phyloP scores from a whole-genome alignment of 2,113 vertebrate species.

The Rutilus rutilus region DNA sequence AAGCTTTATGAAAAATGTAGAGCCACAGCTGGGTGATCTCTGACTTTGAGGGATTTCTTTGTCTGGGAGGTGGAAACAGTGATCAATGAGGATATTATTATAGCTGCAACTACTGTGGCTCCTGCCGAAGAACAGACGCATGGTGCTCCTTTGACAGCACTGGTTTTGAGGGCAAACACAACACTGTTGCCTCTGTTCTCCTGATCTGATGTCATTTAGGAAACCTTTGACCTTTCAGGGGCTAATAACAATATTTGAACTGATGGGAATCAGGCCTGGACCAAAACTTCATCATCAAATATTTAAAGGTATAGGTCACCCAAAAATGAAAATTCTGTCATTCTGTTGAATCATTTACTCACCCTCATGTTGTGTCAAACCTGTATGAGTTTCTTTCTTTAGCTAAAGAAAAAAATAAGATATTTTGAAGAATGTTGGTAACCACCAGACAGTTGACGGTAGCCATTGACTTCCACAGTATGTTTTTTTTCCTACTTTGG shows the following conservation, averaged over 20 bases:
- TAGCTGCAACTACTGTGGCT: slow-evolving; percentile 43
- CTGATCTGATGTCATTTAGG: slow-evolving; percentile 37
- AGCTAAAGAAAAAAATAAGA: too few relatives aligned
- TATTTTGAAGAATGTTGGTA: too few relatives aligned
- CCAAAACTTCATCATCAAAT: not conserved
- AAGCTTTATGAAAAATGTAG: slow-evolving; percentile 40
- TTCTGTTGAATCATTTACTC: too few relatives aligned
- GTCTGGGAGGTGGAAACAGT: slow-evolving; percentile 56
- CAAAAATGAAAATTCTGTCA: too few relatives aligned
- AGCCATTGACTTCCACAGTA: too few relatives aligned
- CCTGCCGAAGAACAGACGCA: slow-evolving; percentile 41
- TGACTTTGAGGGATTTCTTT: slow-evolving; percentile 48
- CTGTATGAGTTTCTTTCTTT: too few relatives aligned
- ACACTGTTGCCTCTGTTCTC: slow-evolving; percentile 52
- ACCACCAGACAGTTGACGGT: too few relatives aligned
- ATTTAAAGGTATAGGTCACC: too few relatives aligned
- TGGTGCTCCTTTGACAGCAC: slow-evolving; percentile 28
- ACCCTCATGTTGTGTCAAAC: too few relatives aligned
- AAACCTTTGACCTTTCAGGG: slow-evolving; percentile 44
- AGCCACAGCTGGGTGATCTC: slow-evolving; percentile 42
- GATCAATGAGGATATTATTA: slow-evolving; percentile 59
- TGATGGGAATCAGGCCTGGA: slow-evolving; percentile 28
- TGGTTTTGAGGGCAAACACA: slow-evolving; percentile 21
- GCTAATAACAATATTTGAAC: slow-evolving; percentile 40
- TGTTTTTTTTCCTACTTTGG: too few relatives aligned